Evolutionary conservation across 2,797 vertebrate genomes (phyloP), one percentile per base, ranked within the genome.

Genomic region (Denticeps clupeoides): DNA sequence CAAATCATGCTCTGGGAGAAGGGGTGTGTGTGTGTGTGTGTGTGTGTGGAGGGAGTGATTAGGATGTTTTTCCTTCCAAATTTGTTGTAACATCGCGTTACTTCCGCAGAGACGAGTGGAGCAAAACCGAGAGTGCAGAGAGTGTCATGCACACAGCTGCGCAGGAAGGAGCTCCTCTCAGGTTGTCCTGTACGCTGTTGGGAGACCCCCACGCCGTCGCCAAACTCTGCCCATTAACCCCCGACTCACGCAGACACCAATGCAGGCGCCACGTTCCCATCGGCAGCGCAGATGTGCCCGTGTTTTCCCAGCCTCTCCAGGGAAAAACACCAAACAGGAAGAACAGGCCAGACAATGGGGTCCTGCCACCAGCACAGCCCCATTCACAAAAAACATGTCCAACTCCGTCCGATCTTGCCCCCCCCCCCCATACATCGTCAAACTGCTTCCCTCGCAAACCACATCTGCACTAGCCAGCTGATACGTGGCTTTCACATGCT

Each of bases 381-480:
- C 35, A 38, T 38, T 38, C 35, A 38, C 35, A 38, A 38, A 38
- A 38, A 28, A 21, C 9, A n/a, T n/a, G n/a, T n/a, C n/a, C n/a
- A n/a, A n/a, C n/a, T n/a, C n/a, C n/a, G n/a, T n/a, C n/a, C n/a
- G n/a, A n/a, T n/a, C n/a, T n/a, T n/a, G n/a, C n/a, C n/a, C n/a
- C 26, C 43, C 7, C 41, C 12, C 24, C 19, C 40, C 26, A 22
- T 32, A 52, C 10, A 21, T 27, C 31, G 9, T 21, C 27, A 9
- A 15, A 21, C 22, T n/a, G 21, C 1, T 4, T 10, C n/a, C n/a
- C n/a, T n/a, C n/a, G n/a, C n/a, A n/a, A n/a, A n/a, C n/a, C 48
- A 51, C 24, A 28, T 44, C 55, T 16, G 28, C 15, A 45, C 15
- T n/a, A n/a, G n/a, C n/a, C n/a, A n/a, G n/a, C n/a, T n/a, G n/a